A percentile compares a stretch with the other conserved stretches of the same genome.
These are phyloP conservation scores for Stegana nigrithorax DNA, from an alignment of 2,888 invertebrate species.

Conservation along the genomic window DNA sequence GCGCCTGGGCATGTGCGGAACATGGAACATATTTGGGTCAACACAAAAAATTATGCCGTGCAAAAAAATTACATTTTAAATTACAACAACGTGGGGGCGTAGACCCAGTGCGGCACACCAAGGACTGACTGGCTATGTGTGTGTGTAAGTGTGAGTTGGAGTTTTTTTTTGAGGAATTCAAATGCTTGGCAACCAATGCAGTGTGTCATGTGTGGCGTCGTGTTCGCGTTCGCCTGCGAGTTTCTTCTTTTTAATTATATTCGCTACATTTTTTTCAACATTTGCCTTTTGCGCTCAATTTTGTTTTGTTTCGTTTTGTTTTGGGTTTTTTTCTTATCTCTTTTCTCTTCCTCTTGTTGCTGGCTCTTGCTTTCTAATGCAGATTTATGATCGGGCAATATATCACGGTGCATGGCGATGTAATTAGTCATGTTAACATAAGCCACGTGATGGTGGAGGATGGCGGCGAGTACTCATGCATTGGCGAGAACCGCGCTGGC, in stretches of 20 bases:
- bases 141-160: neutral
- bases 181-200: neutral
- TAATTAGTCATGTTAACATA: constrained; percentile 86
- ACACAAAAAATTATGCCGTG: no score
- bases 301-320: neutral
- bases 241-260: neutral
- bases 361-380: constrained; percentile 37
- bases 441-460: constrained; percentile 83
- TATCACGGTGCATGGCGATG: constrained; percentile 82
- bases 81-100: no score
- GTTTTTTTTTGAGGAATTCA: no score
- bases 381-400: constrained; percentile 83
- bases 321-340: no score
- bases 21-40: no score
- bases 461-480: constrained; percentile 84
- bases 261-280: neutral
- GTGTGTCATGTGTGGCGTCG: no score
- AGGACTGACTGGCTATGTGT: no score
- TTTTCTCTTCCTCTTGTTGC: no score
- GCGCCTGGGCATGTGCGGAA: no score
- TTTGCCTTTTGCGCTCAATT: neutral
- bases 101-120: no score
- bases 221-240: no score
- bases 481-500: constrained; percentile 81
- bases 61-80: no score